These are phyloP conservation scores for Stichopus horrens DNA, from an alignment of 53 echinoderm and acorn worm genomes.

Conservation along the genomic window DNA sequence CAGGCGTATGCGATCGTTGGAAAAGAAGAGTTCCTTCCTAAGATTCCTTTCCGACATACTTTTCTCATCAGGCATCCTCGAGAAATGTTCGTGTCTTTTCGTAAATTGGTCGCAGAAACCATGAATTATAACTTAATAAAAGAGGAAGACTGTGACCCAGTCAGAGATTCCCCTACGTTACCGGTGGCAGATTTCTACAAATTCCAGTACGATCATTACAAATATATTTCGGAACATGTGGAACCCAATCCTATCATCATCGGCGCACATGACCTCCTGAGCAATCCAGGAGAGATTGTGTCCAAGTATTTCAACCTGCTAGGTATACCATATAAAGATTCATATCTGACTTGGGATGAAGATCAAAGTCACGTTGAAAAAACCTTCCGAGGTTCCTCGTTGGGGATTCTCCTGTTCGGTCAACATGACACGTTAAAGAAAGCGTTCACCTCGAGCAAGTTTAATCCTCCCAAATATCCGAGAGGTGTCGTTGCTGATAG, in stretches of 20 bases:
- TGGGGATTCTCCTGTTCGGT: neutral
- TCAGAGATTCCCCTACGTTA: neutral
- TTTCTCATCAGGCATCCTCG: conserved; percentile 26
- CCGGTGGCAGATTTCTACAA: neutral
- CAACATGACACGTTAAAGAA: neutral
- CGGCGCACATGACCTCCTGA: conserved; percentile 8
- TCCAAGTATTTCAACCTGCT: conserved; percentile 11
- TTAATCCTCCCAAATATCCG: conserved; percentile 7
- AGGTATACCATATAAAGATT: conserved; percentile 7
- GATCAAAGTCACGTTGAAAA: neutral
- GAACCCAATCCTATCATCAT: conserved; percentile 18
- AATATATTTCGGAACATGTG: conserved; percentile 2
- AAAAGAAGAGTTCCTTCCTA: neutral
- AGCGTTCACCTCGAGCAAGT: neutral
- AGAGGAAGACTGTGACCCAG: conserved; percentile 11
- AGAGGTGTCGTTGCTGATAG: neutral
- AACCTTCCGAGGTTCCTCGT: neutral
- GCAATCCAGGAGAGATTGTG: neutral
- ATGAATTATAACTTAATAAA: neutral
- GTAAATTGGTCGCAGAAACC: neutral
- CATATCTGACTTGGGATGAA: conserved; percentile 23
- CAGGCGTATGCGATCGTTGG: neutral
- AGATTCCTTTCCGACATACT: conserved; percentile 19
- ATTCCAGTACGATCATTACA: neutral
- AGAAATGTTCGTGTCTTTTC: neutral